These are phyloP conservation scores for Hystrix brachyura DNA, from an alignment of 2,113 vertebrate species.

Conservation along the genomic window DNA sequence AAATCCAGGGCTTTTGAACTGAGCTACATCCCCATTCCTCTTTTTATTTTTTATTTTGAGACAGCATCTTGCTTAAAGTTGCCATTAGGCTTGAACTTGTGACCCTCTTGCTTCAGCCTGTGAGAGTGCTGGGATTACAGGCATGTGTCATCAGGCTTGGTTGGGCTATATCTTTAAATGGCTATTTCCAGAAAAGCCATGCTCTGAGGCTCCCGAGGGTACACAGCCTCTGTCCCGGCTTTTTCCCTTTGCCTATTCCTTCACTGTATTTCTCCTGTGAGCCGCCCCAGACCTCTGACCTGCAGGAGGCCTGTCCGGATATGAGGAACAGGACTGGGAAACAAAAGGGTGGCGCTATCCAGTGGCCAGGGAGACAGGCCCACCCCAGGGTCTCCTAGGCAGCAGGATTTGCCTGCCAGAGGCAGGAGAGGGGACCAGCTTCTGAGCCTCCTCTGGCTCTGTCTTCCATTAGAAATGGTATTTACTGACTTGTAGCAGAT, in stretches of 20 bases:
- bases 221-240: no score
- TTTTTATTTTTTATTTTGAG: background rate
- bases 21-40: background rate
- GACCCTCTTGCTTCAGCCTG: background rate
- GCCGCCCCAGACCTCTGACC: background rate
- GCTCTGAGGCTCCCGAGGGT: background rate
- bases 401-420: background rate
- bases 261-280: background rate
- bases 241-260: background rate
- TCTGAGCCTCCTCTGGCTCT: background rate
- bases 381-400: background rate
- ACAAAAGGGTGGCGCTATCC: background rate
- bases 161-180: background rate
- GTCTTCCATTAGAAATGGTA: background rate
- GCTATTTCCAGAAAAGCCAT: background rate
- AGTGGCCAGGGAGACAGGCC: background rate
- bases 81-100: background rate
- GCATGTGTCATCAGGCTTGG: background rate
- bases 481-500: background rate
- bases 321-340: fast-evolving
- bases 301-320: background rate
- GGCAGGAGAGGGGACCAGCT: fast-evolving
- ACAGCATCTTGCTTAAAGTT: background rate
- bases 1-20: background rate
- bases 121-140: background rate